Percentiles rank a stretch among this genome's conserved stretches.
phyloP scores from a whole-genome alignment of 2,888 invertebrate species.

The Yponomeuta malinellus region DNA sequence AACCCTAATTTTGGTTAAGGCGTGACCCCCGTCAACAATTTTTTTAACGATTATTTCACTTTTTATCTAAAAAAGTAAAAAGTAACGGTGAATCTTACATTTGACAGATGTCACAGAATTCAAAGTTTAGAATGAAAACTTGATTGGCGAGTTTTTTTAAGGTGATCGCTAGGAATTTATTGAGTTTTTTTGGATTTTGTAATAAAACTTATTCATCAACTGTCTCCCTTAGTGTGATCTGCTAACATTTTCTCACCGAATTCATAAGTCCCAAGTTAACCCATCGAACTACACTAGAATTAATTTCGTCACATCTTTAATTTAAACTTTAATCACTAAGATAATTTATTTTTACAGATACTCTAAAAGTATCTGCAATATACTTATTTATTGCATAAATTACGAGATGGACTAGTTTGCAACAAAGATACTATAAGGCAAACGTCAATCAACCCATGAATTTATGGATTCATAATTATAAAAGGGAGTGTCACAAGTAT shows the following conservation, averaged over 20 bases:
- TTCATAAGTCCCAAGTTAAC: neutral
- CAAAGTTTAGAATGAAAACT: slow-evolving; percentile 67
- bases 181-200: slow-evolving; percentile 32
- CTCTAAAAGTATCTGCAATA: neutral
- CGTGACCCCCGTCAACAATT: slow-evolving; percentile 72
- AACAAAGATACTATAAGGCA: slow-evolving; percentile 34
- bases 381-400: neutral
- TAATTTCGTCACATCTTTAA: neutral
- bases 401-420: slow-evolving; percentile 45
- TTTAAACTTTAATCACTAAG: slow-evolving; percentile 2
- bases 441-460: slow-evolving; percentile 61
- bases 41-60: slow-evolving; percentile 58
- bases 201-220: slow-evolving; percentile 47
- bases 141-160: slow-evolving; percentile 68
- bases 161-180: slow-evolving; percentile 54
- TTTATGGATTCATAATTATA: slow-evolving; percentile 41
- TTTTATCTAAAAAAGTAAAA: slow-evolving; percentile 40
- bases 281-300: neutral
- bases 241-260: slow-evolving; percentile 54
- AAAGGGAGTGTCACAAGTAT: slow-evolving; percentile 34
- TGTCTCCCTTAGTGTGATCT: slow-evolving; percentile 36
- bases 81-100: slow-evolving; percentile 60
- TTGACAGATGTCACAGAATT: slow-evolving; percentile 57
- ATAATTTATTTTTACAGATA: slow-evolving; percentile 12
- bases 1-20: slow-evolving; percentile 69